These are phyloP conservation scores for Sebastes hubbsi DNA, from an alignment of 2,797 vertebrate species.

Conservation along the genomic window DNA sequence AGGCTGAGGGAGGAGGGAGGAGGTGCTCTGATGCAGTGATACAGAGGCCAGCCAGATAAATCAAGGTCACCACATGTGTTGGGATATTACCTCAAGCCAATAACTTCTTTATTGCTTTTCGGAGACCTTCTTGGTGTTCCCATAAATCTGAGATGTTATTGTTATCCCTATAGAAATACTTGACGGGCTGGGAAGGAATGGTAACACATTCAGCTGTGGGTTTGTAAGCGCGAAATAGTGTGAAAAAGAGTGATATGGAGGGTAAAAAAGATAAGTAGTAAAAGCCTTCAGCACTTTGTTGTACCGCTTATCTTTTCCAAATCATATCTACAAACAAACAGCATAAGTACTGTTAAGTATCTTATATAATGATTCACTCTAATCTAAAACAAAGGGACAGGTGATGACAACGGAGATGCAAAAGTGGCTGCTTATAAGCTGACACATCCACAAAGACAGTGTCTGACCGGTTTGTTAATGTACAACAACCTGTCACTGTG, in stretches of 20 bases:
- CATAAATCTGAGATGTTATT: constrained; percentile 76
- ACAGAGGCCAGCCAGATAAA: constrained; percentile 75
- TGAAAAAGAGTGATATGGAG: constrained; percentile 15
- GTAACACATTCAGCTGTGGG: constrained; percentile 16
- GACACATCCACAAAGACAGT: background rate
- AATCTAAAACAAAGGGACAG: background rate
- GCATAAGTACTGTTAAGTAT: background rate
- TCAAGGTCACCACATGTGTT: constrained; percentile 78
- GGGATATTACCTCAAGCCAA: constrained; percentile 79
- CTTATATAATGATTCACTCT: constrained; percentile 9
- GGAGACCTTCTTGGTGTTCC: constrained; percentile 63
- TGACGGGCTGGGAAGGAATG: constrained; percentile 20
- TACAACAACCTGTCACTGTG: background rate
- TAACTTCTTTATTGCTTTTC: constrained; percentile 84
- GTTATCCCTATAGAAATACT: constrained; percentile 63
- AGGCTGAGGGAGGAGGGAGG: constrained; percentile 71
- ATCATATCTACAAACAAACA: background rate
- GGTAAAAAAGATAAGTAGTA: constrained; percentile 17
- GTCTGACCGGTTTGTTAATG: constrained; percentile 1
- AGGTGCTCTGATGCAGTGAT: constrained; percentile 66
- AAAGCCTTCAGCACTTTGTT: constrained; percentile 1
- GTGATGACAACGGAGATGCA: background rate
- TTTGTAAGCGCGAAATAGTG: background rate
- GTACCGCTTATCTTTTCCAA: background rate
- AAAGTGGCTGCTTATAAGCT: background rate